Conservation (phyloP, 2,797 vertebrate genomes). For the Pteropus rufus region DNA sequence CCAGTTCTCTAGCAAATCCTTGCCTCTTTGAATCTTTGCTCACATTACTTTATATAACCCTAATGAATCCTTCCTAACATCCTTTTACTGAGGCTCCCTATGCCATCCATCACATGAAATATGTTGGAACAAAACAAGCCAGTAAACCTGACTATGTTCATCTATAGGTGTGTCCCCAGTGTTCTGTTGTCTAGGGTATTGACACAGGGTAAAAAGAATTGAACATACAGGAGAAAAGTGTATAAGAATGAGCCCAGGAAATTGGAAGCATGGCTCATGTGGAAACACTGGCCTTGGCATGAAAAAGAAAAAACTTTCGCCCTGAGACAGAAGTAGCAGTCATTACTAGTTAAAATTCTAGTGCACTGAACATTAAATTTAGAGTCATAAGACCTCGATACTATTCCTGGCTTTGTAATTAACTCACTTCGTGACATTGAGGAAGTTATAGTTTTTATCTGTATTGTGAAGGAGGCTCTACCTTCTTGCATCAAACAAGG, state of each 20-base stretch:
- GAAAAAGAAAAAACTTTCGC: not conserved
- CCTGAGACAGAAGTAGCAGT: not conserved
- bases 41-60: not conserved
- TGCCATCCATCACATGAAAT: not conserved
- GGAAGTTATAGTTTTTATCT: not conserved
- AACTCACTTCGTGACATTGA: not conserved
- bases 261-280: not conserved
- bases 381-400: not conserved
- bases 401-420: not conserved
- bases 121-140: not conserved
- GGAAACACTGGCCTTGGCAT: not conserved
- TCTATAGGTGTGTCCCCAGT: not conserved
- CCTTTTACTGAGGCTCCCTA: not conserved
- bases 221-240: not conserved
- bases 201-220: not conserved
- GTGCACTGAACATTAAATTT: not conserved
- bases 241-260: not conserved
- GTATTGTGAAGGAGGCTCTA: not conserved
- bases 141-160: not conserved
- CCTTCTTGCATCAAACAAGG: not conserved
- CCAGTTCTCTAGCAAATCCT: not conserved
- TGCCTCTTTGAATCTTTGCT: not conserved
- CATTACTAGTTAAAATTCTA: not conserved
- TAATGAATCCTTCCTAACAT: not conserved
- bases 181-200: not conserved